Conservation (phyloP, 2,888 invertebrate species). For the Epinotia demarniana region DNA sequence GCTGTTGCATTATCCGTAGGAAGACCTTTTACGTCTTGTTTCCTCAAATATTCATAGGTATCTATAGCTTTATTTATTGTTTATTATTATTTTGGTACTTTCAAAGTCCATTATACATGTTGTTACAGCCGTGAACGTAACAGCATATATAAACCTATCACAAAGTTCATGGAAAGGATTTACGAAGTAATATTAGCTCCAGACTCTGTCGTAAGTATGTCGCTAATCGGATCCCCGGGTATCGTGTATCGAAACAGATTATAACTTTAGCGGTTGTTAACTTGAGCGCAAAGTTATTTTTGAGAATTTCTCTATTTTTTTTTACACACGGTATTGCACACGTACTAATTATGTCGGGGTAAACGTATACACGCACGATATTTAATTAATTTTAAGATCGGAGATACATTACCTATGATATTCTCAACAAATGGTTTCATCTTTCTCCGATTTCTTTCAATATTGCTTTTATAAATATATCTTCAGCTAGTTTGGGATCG, state of each 20-base stretch:
- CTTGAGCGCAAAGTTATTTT: neutral
- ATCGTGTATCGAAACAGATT: constrained; percentile 32
- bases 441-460: neutral
- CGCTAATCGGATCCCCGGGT: constrained; percentile 16
- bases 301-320: neutral
- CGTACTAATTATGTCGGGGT: neutral
- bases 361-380: neutral
- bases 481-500: neutral
- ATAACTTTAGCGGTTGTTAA: constrained; percentile 11
- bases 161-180: constrained; percentile 11
- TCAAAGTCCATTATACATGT: neutral
- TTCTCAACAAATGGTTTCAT: neutral
- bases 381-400: no score
- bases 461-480: neutral
- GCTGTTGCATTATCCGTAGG: neutral
- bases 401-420: no score
- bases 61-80: neutral
- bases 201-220: constrained; percentile 14
- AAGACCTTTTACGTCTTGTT: constrained; percentile 1
- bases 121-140: neutral
- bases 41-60: neutral
- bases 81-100: neutral
- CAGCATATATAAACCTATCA: neutral
- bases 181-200: constrained; percentile 19
- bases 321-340: neutral